Percentiles rank a stretch among this genome's conserved stretches.
phyloP scores from a whole-genome alignment of 2,888 invertebrate species.

The Callyntrura sp. region DNA sequence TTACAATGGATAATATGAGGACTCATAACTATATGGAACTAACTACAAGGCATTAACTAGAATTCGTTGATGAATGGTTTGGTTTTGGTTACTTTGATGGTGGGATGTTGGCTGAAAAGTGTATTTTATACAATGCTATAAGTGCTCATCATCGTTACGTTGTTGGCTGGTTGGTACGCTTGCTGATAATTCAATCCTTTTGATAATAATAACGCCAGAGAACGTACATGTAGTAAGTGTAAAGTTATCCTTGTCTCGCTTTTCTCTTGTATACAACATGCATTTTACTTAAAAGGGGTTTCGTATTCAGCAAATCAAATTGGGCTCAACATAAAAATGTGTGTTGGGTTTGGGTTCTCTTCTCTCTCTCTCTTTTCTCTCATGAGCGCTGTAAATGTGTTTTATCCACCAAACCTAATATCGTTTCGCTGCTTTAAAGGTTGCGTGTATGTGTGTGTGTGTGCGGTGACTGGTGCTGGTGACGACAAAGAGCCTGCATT shows the following conservation, averaged over 20 bases:
- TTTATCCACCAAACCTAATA: conserved; percentile 45
- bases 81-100: conserved; percentile 58
- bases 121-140: conserved; percentile 28
- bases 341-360: conserved; percentile 36
- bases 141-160: conserved; percentile 64
- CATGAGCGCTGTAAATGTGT: conserved; percentile 24
- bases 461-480: conserved; percentile 52
- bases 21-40: not conserved
- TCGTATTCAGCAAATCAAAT: conserved; percentile 52
- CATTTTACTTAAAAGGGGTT: conserved; percentile 58
- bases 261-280: conserved; percentile 31
- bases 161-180: conserved; percentile 47
- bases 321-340: conserved; percentile 39
- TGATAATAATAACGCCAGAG: not conserved
- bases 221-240: conserved; percentile 25
- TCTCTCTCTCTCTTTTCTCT: not conserved
- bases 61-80: conserved; percentile 50
- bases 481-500: conserved; percentile 70
- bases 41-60: conserved; percentile 19
- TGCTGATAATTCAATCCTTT: conserved; percentile 57
- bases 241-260: conserved; percentile 62
- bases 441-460: conserved; percentile 15
- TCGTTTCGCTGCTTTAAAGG: conserved; percentile 33
- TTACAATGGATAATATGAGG: not conserved
- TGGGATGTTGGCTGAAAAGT: conserved; percentile 16